These are phyloP conservation scores for Lithobates sylvaticus DNA, from an alignment of 2,797 vertebrate genomes.

Conservation along the genomic window DNA sequence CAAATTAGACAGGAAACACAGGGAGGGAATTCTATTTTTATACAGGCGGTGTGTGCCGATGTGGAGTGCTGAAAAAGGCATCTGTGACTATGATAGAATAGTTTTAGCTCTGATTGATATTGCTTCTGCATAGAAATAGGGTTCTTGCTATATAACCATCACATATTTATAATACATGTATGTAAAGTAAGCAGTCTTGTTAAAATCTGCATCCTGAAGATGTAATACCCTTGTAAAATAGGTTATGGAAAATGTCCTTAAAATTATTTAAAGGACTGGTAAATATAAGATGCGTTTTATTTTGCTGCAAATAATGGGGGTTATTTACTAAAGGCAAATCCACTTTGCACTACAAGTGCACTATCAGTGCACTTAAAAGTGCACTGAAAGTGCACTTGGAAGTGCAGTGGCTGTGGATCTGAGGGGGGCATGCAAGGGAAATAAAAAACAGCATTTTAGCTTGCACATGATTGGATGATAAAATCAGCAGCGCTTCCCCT, in stretches of 20 bases:
- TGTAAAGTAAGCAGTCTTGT: not conserved
- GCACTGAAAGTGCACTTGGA: too few species aligned
- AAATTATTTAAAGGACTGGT: not conserved
- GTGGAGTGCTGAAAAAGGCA: conserved; percentile 26
- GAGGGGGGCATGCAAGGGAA: too few species aligned
- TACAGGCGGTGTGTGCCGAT: conserved; percentile 46
- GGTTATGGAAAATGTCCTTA: not conserved
- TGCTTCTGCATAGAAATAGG: conserved; percentile 4
- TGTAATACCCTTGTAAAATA: not conserved
- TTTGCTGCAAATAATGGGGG: too few species aligned
- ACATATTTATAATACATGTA: conserved; percentile 1
- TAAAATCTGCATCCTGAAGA: not conserved
- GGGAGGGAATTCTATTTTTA: conserved; percentile 56
- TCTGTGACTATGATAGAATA: conserved; percentile 40
- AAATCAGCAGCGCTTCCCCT: too few species aligned
- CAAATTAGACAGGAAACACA: conserved; percentile 54
- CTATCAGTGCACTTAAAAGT: too few species aligned
- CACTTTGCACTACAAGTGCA: too few species aligned
- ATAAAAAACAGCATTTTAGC: too few species aligned
- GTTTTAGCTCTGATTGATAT: conserved; percentile 31
- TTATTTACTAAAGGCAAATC: too few species aligned
- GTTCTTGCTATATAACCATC: not conserved
- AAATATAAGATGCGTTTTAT: too few species aligned
- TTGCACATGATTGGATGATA: too few species aligned
- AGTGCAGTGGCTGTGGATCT: too few species aligned